These are phyloP conservation scores for Polypterus senegalus DNA, from an alignment of 2,113 vertebrate species.

Conservation along the genomic window DNA sequence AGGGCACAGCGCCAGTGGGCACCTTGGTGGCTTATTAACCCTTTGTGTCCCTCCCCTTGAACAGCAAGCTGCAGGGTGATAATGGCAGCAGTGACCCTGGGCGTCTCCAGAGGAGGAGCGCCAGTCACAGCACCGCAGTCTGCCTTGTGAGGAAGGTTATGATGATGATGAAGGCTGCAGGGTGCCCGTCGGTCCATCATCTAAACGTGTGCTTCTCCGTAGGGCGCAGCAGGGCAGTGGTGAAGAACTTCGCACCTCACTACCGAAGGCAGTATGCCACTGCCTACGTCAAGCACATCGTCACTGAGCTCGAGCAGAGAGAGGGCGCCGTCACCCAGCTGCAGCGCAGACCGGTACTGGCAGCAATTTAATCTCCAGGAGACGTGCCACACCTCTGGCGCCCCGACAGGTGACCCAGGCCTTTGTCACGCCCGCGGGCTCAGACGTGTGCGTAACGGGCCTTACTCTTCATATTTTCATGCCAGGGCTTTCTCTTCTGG, in stretches of 20 bases:
- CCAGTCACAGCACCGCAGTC: too few relatives aligned
- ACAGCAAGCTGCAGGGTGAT: too few relatives aligned
- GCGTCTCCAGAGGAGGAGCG: too few relatives aligned
- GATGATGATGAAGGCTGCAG: too few relatives aligned
- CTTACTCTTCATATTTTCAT: too few relatives aligned
- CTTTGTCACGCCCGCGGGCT: background rate
- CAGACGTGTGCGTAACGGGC: background rate
- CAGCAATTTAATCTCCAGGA: background rate
- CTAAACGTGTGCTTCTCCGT: background rate
- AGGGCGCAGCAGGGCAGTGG: slow-evolving; percentile 20
- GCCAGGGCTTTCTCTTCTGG: background rate
- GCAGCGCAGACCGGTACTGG: slow-evolving; percentile 21
- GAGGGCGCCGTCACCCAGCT: slow-evolving; percentile 16
- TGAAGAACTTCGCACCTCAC: slow-evolving; percentile 26
- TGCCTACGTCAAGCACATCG: slow-evolving; percentile 13
- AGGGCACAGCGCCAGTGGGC: too few relatives aligned
- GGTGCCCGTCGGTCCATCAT: too few relatives aligned
- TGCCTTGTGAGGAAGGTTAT: too few relatives aligned
- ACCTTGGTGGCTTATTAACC: too few relatives aligned
- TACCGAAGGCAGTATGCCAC: slow-evolving; percentile 26
- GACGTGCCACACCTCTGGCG: background rate
- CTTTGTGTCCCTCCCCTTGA: too few relatives aligned
- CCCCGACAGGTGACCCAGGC: background rate
- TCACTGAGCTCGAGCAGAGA: slow-evolving; percentile 17
- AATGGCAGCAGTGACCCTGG: too few relatives aligned